Conservation (phyloP, 2,888 invertebrate species). For the Perdita meconis region DNA sequence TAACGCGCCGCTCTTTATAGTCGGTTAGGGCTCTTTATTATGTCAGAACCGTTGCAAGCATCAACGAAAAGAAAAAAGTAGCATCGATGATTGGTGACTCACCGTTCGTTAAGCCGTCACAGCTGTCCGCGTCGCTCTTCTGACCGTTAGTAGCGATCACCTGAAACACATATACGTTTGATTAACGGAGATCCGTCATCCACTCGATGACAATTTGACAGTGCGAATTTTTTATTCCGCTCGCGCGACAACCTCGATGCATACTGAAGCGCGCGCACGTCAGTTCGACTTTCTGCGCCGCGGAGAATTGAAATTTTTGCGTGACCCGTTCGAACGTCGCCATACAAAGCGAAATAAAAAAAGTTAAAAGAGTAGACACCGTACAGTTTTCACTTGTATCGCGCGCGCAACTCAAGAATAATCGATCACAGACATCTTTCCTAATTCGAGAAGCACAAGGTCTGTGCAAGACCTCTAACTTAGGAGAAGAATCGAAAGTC, state of each 20-base stretch:
- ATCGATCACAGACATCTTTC: no score
- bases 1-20: conserved; percentile 39
- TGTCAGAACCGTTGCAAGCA: conserved; percentile 1
- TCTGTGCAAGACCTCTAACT: no score
- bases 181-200: conserved; percentile 52
- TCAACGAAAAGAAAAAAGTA: conserved; percentile 5
- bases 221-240: conserved; percentile 33
- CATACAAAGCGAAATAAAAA: no score
- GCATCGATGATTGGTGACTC: conserved; percentile 68
- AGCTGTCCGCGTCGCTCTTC: conserved; percentile 76
- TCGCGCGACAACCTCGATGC: conserved; percentile 2
- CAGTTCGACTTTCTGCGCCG: conserved; percentile 14
- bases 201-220: no score
- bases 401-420: no score
- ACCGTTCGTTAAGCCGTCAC: conserved; percentile 79
- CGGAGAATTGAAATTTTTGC: conserved; percentile 18
- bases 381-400: no score
- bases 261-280: conserved; percentile 22
- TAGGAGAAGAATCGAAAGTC: conserved; percentile 68
- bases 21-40: conserved; percentile 34
- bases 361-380: no score
- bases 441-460: no score
- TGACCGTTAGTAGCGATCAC: conserved; percentile 78
- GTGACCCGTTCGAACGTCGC: no score
- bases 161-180: conserved; percentile 71